phyloP scores from a whole-genome alignment of 64 coral and sea anemone species.

The Montipora capricornis region DNA sequence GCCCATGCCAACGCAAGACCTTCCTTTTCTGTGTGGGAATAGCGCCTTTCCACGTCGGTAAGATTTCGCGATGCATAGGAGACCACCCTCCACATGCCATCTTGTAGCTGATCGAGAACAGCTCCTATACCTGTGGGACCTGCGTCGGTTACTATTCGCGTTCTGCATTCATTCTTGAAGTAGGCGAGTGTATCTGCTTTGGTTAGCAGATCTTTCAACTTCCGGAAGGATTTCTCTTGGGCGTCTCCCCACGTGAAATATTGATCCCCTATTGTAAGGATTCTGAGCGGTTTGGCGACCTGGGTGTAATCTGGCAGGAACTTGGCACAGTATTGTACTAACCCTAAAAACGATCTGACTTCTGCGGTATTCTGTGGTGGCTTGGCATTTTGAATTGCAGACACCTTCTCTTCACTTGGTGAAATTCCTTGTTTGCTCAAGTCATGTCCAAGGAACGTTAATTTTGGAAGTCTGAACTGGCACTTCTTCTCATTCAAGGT shows the following conservation, averaged over 20 bases:
- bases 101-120: conserved; percentile 32
- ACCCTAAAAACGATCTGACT: not conserved
- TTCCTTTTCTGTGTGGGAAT: conserved; percentile 64
- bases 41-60: conserved; percentile 18
- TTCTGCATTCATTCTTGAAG: conserved; percentile 42
- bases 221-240: conserved; percentile 22
- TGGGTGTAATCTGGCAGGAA: conserved; percentile 48
- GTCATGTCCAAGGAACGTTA: not conserved
- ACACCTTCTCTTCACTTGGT: not conserved
- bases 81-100: conserved; percentile 9
- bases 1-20: conserved; percentile 26
- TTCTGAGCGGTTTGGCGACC: conserved; percentile 36
- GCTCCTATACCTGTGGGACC: conserved; percentile 36
- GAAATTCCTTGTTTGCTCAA: not conserved
- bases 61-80: conserved; percentile 61
- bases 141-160: conserved; percentile 36
- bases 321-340: not conserved
- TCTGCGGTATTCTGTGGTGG: not conserved
- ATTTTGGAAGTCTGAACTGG: too few species aligned
- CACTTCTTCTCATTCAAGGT: too few species aligned
- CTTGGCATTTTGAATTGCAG: conserved; percentile 1
- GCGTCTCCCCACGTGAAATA: conserved; percentile 21
- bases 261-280: conserved; percentile 6
- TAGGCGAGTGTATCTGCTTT: conserved; percentile 33
- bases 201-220: conserved; percentile 37